phyloP scores from a whole-genome alignment of 1,140 invertebrate genomes.

The Papilio polyxenes region DNA sequence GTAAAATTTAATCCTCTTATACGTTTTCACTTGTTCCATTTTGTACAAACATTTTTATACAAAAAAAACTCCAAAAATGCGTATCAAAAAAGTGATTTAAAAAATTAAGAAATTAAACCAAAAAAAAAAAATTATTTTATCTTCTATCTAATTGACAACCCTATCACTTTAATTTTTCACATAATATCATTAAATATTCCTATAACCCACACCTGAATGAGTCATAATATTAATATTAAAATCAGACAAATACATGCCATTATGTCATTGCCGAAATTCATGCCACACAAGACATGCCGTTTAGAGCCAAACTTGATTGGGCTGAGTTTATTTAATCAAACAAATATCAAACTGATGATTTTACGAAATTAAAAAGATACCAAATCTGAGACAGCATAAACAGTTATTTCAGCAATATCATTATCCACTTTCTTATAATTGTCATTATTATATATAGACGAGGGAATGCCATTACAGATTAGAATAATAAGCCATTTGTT shows the following conservation, averaged over 20 bases:
- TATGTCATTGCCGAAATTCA: not conserved
- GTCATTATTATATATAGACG: not conserved
- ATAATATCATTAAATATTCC: not conserved
- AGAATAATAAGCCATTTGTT: not conserved
- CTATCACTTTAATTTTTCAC: not conserved
- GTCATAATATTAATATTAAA: constrained; percentile 14
- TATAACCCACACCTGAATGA: constrained; percentile 5
- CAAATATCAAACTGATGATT: not conserved
- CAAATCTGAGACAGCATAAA: not conserved
- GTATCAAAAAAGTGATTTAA: too few relatives aligned
- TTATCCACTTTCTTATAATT: too few relatives aligned
- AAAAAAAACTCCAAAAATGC: too few relatives aligned
- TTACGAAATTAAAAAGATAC: not conserved
- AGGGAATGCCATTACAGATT: not conserved
- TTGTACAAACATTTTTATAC: too few relatives aligned
- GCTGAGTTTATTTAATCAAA: too few relatives aligned
- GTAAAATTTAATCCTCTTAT: too few relatives aligned
- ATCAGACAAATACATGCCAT: not conserved
- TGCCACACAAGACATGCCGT: not conserved
- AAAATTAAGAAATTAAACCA: too few relatives aligned
- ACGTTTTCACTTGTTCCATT: too few relatives aligned
- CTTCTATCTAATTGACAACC: not conserved
- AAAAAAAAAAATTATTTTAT: not conserved
- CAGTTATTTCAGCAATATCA: not conserved
- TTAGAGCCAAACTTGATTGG: too few relatives aligned